These are phyloP conservation scores for Dendroctonus ponderosae DNA, from an alignment of 1,140 invertebrate species.

Conservation along the genomic window DNA sequence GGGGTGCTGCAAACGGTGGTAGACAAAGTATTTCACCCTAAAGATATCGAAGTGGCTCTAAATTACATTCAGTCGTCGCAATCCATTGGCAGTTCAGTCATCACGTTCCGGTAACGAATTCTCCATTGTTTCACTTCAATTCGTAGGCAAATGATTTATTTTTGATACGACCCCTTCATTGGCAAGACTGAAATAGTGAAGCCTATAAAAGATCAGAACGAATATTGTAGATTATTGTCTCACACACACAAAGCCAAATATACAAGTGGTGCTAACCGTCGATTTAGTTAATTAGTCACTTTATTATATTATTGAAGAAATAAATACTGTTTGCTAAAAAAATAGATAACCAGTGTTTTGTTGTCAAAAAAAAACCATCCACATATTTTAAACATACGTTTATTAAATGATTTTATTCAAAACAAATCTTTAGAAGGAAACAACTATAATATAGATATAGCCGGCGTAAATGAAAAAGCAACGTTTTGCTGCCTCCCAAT, in stretches of 20 bases:
- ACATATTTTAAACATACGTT: constrained; percentile 40
- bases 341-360: not conserved
- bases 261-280: too few relatives aligned
- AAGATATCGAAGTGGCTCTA: constrained; percentile 68
- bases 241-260: too few relatives aligned
- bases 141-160: too few relatives aligned
- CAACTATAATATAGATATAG: constrained; percentile 40
- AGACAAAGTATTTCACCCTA: constrained; percentile 64
- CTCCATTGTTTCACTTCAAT: not conserved
- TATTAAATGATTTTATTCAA: constrained; percentile 44
- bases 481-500: not conserved
- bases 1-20: constrained; percentile 60
- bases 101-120: constrained; percentile 61
- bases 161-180: too few relatives aligned
- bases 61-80: constrained; percentile 64
- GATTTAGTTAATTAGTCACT: too few relatives aligned
- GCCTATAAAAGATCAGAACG: too few relatives aligned
- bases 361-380: not conserved
- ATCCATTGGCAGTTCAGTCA: constrained; percentile 72
- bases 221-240: too few relatives aligned
- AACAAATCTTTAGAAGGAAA: constrained; percentile 41
- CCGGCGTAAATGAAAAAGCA: constrained; percentile 16
- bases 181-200: too few relatives aligned
- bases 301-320: too few relatives aligned
- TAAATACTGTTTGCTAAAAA: too few relatives aligned